These are phyloP conservation scores for Malurus splendens DNA, from an alignment of 2,797 vertebrate genomes.

Conservation along the genomic window DNA sequence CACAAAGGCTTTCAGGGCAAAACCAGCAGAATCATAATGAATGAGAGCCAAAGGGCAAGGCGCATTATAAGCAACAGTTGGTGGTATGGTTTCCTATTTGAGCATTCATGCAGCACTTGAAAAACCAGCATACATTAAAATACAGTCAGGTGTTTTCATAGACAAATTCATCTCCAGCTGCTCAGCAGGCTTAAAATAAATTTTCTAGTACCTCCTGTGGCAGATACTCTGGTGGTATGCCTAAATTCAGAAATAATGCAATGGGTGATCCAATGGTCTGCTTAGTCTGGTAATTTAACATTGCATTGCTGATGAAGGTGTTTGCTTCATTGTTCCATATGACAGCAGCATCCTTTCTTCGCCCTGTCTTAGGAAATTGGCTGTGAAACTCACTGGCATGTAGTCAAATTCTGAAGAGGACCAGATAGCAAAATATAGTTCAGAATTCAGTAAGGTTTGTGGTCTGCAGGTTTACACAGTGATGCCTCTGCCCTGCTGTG, in stretches of 20 bases:
- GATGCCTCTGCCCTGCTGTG: not conserved
- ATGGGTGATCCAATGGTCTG: not conserved
- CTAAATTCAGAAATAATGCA: not conserved
- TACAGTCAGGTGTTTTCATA: not conserved
- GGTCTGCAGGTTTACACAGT: not conserved
- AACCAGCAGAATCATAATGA: not conserved
- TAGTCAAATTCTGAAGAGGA: not conserved
- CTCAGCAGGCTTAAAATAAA: not conserved
- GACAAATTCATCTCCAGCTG: not conserved
- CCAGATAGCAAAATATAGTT: fast-evolving
- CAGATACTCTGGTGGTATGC: not conserved
- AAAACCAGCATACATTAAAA: not conserved
- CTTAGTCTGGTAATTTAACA: not conserved
- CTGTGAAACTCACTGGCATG: not conserved
- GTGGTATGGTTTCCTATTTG: not conserved
- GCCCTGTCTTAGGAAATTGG: not conserved
- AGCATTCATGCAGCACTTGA: not conserved
- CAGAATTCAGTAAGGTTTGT: not conserved
- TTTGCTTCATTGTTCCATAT: not conserved
- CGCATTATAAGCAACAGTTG: not conserved
- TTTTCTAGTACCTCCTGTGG: not conserved
- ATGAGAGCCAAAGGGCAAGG: not conserved
- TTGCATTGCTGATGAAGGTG: not conserved
- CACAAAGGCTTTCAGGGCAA: not conserved
- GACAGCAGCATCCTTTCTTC: not conserved